Percentiles rank a stretch among this genome's conserved stretches.
Conservation (phyloP, 2,113 vertebrate species). For the Amphiprion percula region DNA sequence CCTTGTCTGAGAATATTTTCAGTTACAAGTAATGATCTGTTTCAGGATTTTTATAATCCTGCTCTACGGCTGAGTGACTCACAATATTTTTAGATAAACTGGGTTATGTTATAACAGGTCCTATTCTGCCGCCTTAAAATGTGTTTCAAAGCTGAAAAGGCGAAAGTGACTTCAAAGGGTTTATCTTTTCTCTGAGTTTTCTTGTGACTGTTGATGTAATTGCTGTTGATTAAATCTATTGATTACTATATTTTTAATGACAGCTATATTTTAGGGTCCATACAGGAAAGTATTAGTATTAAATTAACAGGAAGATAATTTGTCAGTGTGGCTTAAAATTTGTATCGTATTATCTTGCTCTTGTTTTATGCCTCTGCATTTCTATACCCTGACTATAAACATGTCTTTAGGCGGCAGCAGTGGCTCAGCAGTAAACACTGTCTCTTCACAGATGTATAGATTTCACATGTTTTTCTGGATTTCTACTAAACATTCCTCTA, state of each 20-base stretch:
- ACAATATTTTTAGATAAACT: slow-evolving; percentile 10
- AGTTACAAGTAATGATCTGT: slow-evolving; percentile 11
- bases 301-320: neutral
- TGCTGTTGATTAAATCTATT: neutral
- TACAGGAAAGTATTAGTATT: too few relatives aligned
- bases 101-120: neutral
- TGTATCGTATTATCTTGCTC: neutral
- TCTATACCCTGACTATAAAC: neutral
- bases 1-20: slow-evolving; percentile 18
- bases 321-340: neutral
- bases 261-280: neutral
- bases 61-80: slow-evolving; percentile 30
- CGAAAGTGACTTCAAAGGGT: neutral
- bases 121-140: neutral
- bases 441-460: too few relatives aligned
- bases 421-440: too few relatives aligned
- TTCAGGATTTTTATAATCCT: slow-evolving; percentile 17
- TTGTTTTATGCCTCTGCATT: neutral
- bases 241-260: neutral
- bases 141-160: neutral
- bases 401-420: neutral
- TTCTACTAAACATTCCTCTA: too few relatives aligned
- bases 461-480: too few relatives aligned
- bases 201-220: neutral
- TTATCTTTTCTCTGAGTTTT: neutral